Evolutionary conservation across 2,888 invertebrate genomes (phyloP), one percentile per base, ranked within the genome.

Genomic region (Globia sparganii): DNA sequence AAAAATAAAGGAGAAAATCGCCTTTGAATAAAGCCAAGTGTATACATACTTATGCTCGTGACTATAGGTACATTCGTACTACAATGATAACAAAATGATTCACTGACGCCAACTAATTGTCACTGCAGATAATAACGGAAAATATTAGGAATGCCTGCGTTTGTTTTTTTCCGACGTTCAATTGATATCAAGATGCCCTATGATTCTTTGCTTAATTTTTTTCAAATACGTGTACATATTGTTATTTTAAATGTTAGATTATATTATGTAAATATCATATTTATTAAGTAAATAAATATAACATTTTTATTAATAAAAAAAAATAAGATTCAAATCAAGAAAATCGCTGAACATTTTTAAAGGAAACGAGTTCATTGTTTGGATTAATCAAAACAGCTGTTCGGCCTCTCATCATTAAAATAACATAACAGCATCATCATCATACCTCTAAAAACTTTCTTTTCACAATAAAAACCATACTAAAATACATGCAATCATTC

Each of bases 41-140:
- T n/a, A n/a, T n/a, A n/a, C n/a, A n/a, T n/a, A n/a, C n/a, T n/a
- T n/a, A n/a, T n/a, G n/a, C n/a, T n/a, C n/a, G n/a, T n/a, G n/a
- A n/a, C n/a, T n/a, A n/a, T n/a, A n/a, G n/a, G n/a, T 43, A 58
- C 49, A 75, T 70, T 69, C 53, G 31, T 43, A 34, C 21, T 15
- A 53, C 34, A 69, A 53, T 64, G 70, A 67, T 84, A 83, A 71
- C 59, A 53, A 64, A 31, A 70, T 77, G 66, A 80, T 67, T 83
- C 69, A 70, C 15, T 64, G 56, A 72, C 40, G 53, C 67, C 40
- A 18, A 25, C 40, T 69, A 53, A 80, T 61, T 72, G 72, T 77
- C 84, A 83, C 40, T 9, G 43, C 13, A 61, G 58, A 70, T 77
- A 67, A 72, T 71, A 34, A 56, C 46, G 72, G 72, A 84, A 77